These are phyloP conservation scores for Shinisaurus crocodilurus DNA, from an alignment of 2,113 vertebrate genomes.

Conservation along the genomic window DNA sequence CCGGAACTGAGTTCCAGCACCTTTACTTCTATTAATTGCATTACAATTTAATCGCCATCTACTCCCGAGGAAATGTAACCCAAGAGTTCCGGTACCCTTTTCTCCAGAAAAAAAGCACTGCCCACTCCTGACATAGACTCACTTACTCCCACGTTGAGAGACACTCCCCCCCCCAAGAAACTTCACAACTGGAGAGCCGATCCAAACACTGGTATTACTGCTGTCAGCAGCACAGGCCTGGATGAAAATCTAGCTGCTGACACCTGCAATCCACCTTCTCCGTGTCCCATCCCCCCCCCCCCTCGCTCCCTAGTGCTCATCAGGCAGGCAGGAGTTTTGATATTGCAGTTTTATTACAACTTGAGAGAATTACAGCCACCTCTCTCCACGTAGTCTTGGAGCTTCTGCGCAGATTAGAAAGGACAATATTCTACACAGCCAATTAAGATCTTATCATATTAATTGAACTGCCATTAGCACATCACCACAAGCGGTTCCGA, in stretches of 20 bases:
- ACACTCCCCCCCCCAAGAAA: background rate
- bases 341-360: constrained; percentile 29
- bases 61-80: no score
- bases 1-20: no score
- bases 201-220: no score
- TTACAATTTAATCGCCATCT: no score
- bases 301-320: background rate
- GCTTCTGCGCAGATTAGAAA: constrained; percentile 64
- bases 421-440: constrained; percentile 70
- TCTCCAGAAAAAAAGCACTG: no score
- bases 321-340: background rate
- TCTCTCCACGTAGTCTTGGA: constrained; percentile 56
- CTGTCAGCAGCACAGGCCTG: background rate
- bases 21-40: no score
- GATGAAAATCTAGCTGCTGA: fast-evolving
- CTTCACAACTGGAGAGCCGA: background rate
- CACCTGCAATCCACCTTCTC: background rate
- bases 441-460: constrained; percentile 76
- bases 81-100: no score
- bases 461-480: constrained; percentile 73
- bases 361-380: constrained; percentile 59
- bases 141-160: background rate
- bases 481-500: constrained; percentile 66
- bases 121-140: background rate
- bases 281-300: background rate